phyloP scores from a whole-genome alignment of 2,113 vertebrate genomes.

The Clarias macrocephalus region DNA sequence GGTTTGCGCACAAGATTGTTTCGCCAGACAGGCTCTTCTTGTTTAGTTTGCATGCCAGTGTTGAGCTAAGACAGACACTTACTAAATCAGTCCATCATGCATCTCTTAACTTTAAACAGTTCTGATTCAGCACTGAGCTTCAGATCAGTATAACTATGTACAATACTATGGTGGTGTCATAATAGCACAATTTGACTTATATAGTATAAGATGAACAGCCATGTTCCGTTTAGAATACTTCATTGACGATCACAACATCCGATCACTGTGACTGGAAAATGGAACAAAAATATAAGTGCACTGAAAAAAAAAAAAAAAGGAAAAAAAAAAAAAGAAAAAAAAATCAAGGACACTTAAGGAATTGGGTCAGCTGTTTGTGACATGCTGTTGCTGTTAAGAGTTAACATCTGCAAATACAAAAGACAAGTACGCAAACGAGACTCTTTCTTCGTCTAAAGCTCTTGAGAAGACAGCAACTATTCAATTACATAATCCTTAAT shows the following conservation, averaged over 20 bases:
- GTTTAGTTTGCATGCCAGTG: background rate
- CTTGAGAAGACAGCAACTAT: background rate
- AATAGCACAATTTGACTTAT: background rate
- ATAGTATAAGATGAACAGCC: background rate
- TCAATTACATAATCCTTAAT: background rate
- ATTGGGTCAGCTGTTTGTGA: background rate
- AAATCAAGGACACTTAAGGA: slow-evolving; percentile 28
- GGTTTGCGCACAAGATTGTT: background rate
- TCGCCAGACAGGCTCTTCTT: background rate
- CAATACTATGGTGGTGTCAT: background rate
- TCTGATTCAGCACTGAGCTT: background rate
- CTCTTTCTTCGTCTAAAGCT: background rate
- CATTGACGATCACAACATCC: background rate
- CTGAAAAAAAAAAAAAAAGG: background rate
- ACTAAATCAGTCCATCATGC: background rate
- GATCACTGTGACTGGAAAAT: background rate
- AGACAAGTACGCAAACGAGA: background rate
- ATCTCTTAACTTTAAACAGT: background rate
- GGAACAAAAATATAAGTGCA: background rate
- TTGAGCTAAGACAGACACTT: background rate
- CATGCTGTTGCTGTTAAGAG: background rate
- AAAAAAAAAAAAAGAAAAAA: slow-evolving; percentile 3
- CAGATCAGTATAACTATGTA: background rate
- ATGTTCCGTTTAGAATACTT: background rate
- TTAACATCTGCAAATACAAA: background rate